Conservation (phyloP, 2,797 vertebrate genomes). For the Synaphobranchus kaupii region DNA sequence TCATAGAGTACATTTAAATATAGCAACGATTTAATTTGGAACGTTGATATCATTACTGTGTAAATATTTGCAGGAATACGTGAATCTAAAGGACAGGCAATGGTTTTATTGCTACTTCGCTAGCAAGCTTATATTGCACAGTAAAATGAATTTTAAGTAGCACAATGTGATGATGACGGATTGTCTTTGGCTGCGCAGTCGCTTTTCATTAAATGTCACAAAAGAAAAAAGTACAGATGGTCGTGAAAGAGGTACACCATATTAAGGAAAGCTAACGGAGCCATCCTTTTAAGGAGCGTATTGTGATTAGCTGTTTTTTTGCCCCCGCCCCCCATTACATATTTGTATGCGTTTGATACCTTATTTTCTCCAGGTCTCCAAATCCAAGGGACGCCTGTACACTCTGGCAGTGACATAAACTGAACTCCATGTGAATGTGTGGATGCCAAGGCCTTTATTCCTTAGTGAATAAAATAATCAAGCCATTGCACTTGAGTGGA, state of each 20-base stretch:
- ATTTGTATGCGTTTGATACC: neutral
- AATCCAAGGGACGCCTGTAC: neutral
- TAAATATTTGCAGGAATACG: neutral
- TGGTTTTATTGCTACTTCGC: neutral
- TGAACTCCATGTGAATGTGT: neutral
- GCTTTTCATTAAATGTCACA: neutral
- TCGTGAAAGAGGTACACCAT: neutral
- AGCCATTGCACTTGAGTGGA: neutral
- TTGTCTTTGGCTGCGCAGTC: neutral
- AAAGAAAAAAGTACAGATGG: neutral
- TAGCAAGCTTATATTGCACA: neutral
- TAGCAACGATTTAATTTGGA: neutral
- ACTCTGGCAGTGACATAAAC: neutral
- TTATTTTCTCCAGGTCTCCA: neutral
- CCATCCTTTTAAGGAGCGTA: neutral
- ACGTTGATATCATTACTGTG: neutral
- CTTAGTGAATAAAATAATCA: neutral
- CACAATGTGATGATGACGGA: neutral
- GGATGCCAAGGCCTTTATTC: neutral
- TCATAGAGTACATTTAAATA: neutral
- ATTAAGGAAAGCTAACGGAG: neutral
- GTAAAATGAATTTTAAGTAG: neutral
- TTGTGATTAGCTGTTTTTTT: neutral
- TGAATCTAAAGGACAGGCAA: neutral
- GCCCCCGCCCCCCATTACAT: neutral